Base-by-base conservation (phyloP, 2,113 vertebrate species). In the Numida meleagris region DNA sequence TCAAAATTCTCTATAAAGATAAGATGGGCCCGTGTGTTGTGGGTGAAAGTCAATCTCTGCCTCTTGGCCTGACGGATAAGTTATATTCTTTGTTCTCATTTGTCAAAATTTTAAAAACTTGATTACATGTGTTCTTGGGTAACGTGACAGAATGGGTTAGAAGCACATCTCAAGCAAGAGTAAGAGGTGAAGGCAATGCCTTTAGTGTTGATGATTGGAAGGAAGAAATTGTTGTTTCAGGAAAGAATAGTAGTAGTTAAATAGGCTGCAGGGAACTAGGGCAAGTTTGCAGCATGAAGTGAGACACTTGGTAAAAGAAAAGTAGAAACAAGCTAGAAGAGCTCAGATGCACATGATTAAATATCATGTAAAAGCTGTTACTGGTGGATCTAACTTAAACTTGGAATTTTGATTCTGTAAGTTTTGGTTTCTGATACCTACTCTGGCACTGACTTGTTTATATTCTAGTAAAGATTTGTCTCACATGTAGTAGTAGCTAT, bases 21-120 rank as follows among this genome's bases (percentile, higher is more conserved):
- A 27, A 18, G 24, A 38, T n/a, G 14, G 40, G 23, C 15, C n/a
- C 33, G n/a, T 0, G 33, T 1, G 1, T 40, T 76, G 12, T 63
- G 43, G 62, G 12, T 10, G 62, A 17, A 65, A 61, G 53, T 73
- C 17, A 43, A 1, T 58, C 23, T 75, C 34, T 95, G 40, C 20
- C 34, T 61, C 5, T 4, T 90, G 34, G 23, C 36, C 5, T 73
- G 2, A 58, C 5, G 23, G 45, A 33, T 33, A 17, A 36, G 15
- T 79, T 31, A 36, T 12, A 36, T 51, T 45, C 14, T 48, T 70
- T 36, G 19, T 6, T 33, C 81, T 55, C 21, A 6, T 59, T 67
- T 68, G 11, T 45, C 51, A 14, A 58, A 34, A 19, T 76, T 57
- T 42, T 73, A 31, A 53, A 38, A 88, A 46, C 21, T 53, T 38